These are phyloP conservation scores for Spilarctia lutea DNA, from an alignment of 2,888 invertebrate species.

Conservation along the genomic window DNA sequence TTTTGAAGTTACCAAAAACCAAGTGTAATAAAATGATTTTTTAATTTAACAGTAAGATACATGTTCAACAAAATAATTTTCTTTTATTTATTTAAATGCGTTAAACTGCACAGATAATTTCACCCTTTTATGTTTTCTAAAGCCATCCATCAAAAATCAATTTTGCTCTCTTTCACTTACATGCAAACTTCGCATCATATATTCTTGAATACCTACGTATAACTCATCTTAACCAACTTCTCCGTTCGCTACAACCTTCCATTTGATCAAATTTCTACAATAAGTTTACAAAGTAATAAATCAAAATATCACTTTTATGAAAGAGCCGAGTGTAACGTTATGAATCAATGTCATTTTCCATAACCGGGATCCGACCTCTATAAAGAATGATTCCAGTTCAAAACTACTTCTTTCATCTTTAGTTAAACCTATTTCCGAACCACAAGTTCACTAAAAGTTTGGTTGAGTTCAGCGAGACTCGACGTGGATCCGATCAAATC, in stretches of 20 bases:
- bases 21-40: too few species aligned
- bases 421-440: conserved; percentile 77
- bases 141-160: background rate
- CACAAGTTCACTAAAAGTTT: conserved; percentile 74
- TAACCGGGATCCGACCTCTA: conserved; percentile 62
- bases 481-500: conserved; percentile 77
- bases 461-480: conserved; percentile 68
- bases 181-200: background rate
- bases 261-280: conserved; percentile 32
- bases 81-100: too few species aligned
- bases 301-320: conserved; percentile 47
- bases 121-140: background rate
- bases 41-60: too few species aligned
- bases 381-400: conserved; percentile 74
- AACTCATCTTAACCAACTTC: background rate
- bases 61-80: too few species aligned
- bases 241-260: conserved; percentile 13
- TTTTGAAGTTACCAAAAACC: too few species aligned
- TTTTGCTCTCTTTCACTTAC: background rate
- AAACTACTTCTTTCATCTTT: conserved; percentile 75
- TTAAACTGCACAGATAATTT: too few species aligned
- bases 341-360: conserved; percentile 76
- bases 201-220: background rate
- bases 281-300: conserved; percentile 34
- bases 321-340: conserved; percentile 55